These are phyloP conservation scores for Diabrotica virgifera DNA, from an alignment of 1,140 invertebrate genomes.

Conservation along the genomic window DNA sequence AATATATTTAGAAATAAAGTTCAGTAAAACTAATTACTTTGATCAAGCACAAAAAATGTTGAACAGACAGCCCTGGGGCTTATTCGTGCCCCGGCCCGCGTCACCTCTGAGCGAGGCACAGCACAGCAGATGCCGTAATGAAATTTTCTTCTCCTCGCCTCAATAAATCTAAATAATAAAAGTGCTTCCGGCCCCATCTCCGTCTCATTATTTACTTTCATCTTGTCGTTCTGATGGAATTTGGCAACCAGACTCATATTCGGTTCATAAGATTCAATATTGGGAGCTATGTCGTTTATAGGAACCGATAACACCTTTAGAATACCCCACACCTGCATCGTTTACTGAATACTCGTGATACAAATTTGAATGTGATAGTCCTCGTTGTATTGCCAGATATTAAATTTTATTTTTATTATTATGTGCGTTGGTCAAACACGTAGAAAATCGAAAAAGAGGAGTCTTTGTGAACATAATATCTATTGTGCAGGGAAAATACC, in stretches of 20 bases:
- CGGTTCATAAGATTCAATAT: conserved; percentile 2
- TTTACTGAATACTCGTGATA: background rate
- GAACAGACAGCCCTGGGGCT: no score
- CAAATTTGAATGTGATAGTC: conserved; percentile 1
- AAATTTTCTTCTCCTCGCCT: background rate
- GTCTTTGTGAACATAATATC: no score
- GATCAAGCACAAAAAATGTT: no score
- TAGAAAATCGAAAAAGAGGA: no score
- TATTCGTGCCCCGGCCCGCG: no score
- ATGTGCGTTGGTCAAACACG: background rate
- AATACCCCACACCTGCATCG: background rate
- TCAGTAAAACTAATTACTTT: no score
- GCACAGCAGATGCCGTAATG: background rate
- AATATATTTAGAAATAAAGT: no score
- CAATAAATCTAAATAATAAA: conserved; percentile 3
- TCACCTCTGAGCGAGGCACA: background rate
- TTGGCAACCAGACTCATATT: background rate
- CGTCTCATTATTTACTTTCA: background rate
- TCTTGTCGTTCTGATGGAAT: conserved; percentile 2
- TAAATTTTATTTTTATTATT: conserved; percentile 3
- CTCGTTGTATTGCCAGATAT: background rate
- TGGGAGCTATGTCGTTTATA: background rate
- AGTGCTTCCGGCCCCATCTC: background rate
- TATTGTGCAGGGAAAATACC: no score
- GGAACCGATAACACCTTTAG: background rate